Percentiles rank a stretch among this genome's conserved stretches.
These are phyloP conservation scores for Macropis europaea DNA, from an alignment of 2,888 invertebrate species.

Conservation along the genomic window DNA sequence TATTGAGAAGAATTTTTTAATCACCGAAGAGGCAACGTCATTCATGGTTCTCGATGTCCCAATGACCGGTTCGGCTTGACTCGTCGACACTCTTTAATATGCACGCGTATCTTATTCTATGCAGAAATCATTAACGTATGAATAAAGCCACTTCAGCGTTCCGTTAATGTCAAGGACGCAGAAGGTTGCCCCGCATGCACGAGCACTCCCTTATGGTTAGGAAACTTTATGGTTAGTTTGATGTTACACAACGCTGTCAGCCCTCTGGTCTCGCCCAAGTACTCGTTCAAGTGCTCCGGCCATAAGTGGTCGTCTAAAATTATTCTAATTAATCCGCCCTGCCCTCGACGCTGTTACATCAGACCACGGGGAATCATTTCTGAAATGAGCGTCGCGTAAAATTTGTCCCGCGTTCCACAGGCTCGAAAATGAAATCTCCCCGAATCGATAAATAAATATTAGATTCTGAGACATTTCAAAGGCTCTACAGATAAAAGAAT, in stretches of 20 bases:
- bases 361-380: too few species aligned
- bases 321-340: conserved; percentile 20
- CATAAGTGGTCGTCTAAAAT: conserved; percentile 26
- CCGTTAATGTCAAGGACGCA: conserved; percentile 58
- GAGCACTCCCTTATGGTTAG: background rate
- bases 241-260: background rate
- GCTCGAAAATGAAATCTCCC: too few species aligned
- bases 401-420: too few species aligned
- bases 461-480: too few species aligned
- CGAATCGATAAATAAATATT: too few species aligned
- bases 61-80: background rate
- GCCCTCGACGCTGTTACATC: background rate
- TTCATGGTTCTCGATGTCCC: too few species aligned
- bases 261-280: conserved; percentile 10
- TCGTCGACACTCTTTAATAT: conserved; percentile 19
- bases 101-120: conserved; percentile 37
- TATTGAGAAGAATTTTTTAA: too few species aligned
- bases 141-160: conserved; percentile 20
- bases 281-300: conserved; percentile 26
- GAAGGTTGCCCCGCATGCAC: conserved; percentile 13
- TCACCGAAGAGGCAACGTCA: too few species aligned
- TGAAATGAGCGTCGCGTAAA: too few species aligned
- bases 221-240: conserved; percentile 18
- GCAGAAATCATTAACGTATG: conserved; percentile 25
- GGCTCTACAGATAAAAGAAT: too few species aligned